Evolutionary conservation across 2,113 vertebrate species (phyloP).

Genomic region (Sinosuthora webbiana): DNA sequence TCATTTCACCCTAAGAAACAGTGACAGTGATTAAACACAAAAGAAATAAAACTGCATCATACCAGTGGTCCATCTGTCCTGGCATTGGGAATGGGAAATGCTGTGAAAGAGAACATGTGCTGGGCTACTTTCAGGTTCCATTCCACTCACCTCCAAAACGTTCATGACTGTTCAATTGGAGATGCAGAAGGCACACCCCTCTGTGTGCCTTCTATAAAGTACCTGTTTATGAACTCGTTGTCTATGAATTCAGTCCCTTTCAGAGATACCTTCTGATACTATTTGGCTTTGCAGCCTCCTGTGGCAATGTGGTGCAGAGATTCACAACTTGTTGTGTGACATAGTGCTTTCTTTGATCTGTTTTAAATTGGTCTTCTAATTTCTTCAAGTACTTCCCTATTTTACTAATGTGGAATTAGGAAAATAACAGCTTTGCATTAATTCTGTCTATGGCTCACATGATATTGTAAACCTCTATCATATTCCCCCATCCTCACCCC

Average conservation of each 20-base stretch:
- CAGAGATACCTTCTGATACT: not conserved
- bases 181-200: not conserved
- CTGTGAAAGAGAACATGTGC: not conserved
- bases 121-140: not conserved
- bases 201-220: not conserved
- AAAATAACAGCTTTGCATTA: not conserved
- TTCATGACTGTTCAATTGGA: not conserved
- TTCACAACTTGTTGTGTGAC: not conserved
- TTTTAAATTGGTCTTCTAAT: not conserved
- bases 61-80: not conserved
- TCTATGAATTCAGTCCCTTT: not conserved
- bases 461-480: not conserved
- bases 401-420: not conserved
- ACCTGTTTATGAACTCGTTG: not conserved
- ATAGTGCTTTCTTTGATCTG: not conserved
- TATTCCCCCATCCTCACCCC: not conserved
- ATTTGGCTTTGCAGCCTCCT: not conserved
- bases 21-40: not conserved
- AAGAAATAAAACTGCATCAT: not conserved
- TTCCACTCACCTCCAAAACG: not conserved
- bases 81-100: not conserved
- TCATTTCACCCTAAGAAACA: not conserved
- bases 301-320: not conserved
- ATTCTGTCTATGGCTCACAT: not conserved
- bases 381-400: not conserved